Evolutionary conservation across 1,140 invertebrate species (phyloP).

Genomic region (Drosophila ficusphila): DNA sequence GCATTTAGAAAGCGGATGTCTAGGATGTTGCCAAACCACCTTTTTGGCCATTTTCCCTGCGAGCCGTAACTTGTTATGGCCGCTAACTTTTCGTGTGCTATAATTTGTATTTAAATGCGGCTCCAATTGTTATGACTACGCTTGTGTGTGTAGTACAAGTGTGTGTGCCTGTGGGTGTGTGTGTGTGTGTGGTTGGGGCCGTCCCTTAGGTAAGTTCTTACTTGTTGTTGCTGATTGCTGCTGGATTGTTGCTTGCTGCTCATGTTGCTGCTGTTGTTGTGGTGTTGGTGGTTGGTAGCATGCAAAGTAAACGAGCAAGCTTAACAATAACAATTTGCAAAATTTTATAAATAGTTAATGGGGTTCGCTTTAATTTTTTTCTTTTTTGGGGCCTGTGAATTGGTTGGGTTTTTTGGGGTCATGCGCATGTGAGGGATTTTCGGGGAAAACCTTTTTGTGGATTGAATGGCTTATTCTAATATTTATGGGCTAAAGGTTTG

Average conservation of each 20-base stretch:
- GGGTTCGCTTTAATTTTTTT: conserved; percentile 35
- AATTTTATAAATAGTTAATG: conserved; percentile 79
- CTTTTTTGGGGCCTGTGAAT: conserved; percentile 2
- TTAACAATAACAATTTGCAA: conserved; percentile 81
- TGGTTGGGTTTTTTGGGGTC: conserved; percentile 6
- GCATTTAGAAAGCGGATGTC: conserved; percentile 56
- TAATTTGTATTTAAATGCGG: conserved; percentile 79
- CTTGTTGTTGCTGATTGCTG: conserved; percentile 47
- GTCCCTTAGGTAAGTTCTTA: conserved; percentile 41
- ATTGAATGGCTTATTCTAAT: conserved; percentile 49
- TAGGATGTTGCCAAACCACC: conserved; percentile 3
- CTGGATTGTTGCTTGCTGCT: conserved; percentile 47
- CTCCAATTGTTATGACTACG: conserved; percentile 36
- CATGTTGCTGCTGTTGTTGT: conserved; percentile 47
- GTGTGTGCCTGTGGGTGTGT: neutral
- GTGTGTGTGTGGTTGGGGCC: conserved; percentile 1
- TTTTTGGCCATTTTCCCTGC: neutral
- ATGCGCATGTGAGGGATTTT: conserved; percentile 30
- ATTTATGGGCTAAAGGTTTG: conserved; percentile 35
- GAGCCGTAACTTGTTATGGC: conserved; percentile 48
- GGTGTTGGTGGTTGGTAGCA: conserved; percentile 56
- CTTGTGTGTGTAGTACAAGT: neutral
- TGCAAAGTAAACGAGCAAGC: conserved; percentile 78
- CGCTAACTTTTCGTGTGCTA: conserved; percentile 48
- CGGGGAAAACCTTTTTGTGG: conserved; percentile 36